Evolutionary conservation across 2,888 invertebrate genomes (phyloP).

Genomic region (Pegoplata infirma): DNA sequence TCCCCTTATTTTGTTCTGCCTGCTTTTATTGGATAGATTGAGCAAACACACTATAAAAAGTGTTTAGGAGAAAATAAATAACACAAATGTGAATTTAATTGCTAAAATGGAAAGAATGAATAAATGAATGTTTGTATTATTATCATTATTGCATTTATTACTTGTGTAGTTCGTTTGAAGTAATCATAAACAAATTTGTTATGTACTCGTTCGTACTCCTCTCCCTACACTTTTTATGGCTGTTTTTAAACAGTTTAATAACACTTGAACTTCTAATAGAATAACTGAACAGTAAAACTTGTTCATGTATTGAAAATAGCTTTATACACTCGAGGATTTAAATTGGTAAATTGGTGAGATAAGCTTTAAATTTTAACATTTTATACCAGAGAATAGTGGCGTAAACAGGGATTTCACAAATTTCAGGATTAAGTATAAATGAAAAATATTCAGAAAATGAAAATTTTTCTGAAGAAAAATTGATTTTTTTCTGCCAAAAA

Average conservation of each 20-base stretch:
- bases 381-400: no score
- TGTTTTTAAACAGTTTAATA: slow-evolving; percentile 46
- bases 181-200: slow-evolving; percentile 30
- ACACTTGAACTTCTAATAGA: slow-evolving; percentile 55
- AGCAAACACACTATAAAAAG: not conserved
- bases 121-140: not conserved
- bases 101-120: slow-evolving; percentile 2
- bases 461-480: no score
- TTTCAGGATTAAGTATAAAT: no score
- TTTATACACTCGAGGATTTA: not conserved
- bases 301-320: slow-evolving; percentile 7
- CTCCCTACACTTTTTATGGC: no score
- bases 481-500: no score
- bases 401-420: no score
- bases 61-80: slow-evolving; percentile 64
- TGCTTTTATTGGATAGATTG: not conserved
- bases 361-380: no score
- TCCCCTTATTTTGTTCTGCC: not conserved
- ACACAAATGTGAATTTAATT: slow-evolving; percentile 59
- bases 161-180: not conserved
- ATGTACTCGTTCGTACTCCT: no score
- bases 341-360: not conserved
- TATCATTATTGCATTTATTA: slow-evolving; percentile 37
- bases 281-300: slow-evolving; percentile 32
- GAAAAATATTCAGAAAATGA: no score